phyloP scores from a whole-genome alignment of 53 echinoderm and acorn worm species.

The Apostichopus leukothele region DNA sequence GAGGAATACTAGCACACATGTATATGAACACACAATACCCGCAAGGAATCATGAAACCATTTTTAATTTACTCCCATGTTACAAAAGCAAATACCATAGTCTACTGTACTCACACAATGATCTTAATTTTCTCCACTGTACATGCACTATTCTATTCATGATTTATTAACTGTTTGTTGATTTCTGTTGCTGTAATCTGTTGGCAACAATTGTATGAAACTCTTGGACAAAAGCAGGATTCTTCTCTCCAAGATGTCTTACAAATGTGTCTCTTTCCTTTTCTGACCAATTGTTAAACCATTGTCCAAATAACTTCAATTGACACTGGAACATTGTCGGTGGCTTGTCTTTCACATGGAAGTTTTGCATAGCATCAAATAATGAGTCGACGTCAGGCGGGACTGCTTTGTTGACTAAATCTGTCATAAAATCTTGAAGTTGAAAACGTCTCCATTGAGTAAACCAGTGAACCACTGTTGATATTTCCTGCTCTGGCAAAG shows the following conservation, averaged over 20 bases:
- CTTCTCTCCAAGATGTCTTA: slow-evolving; percentile 54
- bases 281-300: slow-evolving; percentile 77
- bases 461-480: slow-evolving; percentile 77
- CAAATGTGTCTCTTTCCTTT: slow-evolving; percentile 58
- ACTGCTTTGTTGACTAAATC: slow-evolving; percentile 76
- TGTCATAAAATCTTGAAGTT: slow-evolving; percentile 66
- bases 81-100: too few relatives aligned
- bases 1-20: too few relatives aligned
- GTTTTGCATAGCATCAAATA: slow-evolving; percentile 70
- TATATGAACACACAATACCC: too few relatives aligned
- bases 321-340: slow-evolving; percentile 77
- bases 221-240: slow-evolving; percentile 59
- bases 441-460: slow-evolving; percentile 67
- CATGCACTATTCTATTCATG: too few relatives aligned
- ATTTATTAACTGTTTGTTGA: background rate
- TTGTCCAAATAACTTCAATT: slow-evolving; percentile 62
- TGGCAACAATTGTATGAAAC: slow-evolving; percentile 54
- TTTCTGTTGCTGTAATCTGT: slow-evolving; percentile 43
- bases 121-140: too few relatives aligned
- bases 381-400: slow-evolving; percentile 62
- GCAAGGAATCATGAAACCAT: too few relatives aligned
- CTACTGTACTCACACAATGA: too few relatives aligned
- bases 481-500: slow-evolving; percentile 67
- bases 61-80: too few relatives aligned
- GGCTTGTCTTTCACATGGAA: slow-evolving; percentile 67